Conservation (phyloP, 2,113 vertebrate genomes). For the Gymnorhina tibicen region DNA sequence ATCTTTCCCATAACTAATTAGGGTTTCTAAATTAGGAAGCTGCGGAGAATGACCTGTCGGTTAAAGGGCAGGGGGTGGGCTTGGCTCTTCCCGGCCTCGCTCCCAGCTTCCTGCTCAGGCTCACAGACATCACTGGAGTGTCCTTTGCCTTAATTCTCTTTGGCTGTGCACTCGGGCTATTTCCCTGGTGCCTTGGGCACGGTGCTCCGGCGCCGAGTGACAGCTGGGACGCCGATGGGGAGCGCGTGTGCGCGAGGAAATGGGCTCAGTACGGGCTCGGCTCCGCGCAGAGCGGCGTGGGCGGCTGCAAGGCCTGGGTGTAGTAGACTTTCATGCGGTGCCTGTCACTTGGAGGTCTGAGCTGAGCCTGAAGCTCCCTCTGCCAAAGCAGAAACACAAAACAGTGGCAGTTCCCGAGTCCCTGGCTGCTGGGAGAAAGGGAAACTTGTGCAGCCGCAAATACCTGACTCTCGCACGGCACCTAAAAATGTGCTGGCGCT, state of each 20-base stretch:
- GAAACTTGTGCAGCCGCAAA: background rate
- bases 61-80: background rate
- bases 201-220: rapidly evolving
- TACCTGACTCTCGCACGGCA: background rate
- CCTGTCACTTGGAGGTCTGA: constrained; percentile 24
- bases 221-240: background rate
- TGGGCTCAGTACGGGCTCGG: background rate
- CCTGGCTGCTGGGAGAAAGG: background rate
- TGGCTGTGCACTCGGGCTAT: background rate
- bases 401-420: background rate
- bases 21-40: constrained; percentile 11
- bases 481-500: background rate
- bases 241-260: background rate
- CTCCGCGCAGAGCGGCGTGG: background rate
- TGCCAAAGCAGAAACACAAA: background rate
- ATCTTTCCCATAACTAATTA: background rate
- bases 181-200: background rate
- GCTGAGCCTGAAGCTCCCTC: background rate
- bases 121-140: background rate
- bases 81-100: background rate
- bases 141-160: constrained; percentile 27
- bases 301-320: background rate
- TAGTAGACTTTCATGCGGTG: background rate
- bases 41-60: background rate
- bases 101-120: background rate